Conservation (phyloP, 2,888 invertebrate species). For the Dolichomitus sp. region DNA sequence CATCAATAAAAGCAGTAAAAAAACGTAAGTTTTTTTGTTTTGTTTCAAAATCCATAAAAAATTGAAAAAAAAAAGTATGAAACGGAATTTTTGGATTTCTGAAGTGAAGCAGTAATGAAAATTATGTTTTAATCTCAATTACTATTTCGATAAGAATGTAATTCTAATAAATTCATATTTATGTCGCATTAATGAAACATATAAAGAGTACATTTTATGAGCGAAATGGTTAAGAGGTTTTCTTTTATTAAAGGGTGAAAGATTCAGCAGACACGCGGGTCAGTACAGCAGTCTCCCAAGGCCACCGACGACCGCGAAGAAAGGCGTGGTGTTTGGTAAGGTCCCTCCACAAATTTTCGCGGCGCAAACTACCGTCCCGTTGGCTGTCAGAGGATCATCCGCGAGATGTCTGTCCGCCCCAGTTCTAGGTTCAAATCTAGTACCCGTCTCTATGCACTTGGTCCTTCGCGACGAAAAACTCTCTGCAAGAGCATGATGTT, state of each 20-base stretch:
- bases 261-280: slow-evolving; percentile 84
- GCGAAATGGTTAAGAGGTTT: neutral
- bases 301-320: slow-evolving; percentile 87
- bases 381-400: slow-evolving; percentile 88
- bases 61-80: no score
- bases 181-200: no score
- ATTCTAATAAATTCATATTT: no score
- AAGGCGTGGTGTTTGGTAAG: slow-evolving; percentile 93
- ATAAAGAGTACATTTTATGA: no score
- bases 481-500: slow-evolving; percentile 44
- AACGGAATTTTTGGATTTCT: no score
- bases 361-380: slow-evolving; percentile 80
- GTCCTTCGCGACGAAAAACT: neutral
- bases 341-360: slow-evolving; percentile 77
- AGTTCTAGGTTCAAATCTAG: slow-evolving; percentile 91
- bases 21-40: no score
- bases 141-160: no score
- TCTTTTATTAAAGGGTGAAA: slow-evolving; percentile 77
- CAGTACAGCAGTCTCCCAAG: slow-evolving; percentile 94
- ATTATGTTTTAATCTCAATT: no score
- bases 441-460: slow-evolving; percentile 76
- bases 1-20: no score
- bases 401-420: slow-evolving; percentile 95
- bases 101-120: neutral
- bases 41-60: no score